Evolutionary conservation across 2,113 vertebrate species (phyloP).

Genomic region (Anser cygnoides): DNA sequence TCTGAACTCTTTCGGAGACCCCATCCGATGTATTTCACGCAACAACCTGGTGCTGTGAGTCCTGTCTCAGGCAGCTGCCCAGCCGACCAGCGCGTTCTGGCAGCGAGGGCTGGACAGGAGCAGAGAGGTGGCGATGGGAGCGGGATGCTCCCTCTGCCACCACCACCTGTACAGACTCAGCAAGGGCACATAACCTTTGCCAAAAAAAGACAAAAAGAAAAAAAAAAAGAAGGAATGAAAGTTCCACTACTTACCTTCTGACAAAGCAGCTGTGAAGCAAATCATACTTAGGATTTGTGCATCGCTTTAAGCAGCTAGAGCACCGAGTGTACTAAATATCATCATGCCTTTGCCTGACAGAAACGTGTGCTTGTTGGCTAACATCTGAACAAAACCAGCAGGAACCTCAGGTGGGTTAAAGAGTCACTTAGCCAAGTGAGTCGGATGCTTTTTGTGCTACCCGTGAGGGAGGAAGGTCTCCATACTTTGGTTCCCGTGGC

Average conservation of each 20-base stretch:
- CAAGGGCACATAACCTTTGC: neutral
- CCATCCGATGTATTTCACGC: fast-evolving
- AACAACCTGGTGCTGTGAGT: neutral
- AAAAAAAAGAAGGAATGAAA: neutral
- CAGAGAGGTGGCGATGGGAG: neutral
- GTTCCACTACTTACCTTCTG: neutral
- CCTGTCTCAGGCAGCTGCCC: neutral
- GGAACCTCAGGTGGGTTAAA: neutral
- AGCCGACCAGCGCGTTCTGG: neutral
- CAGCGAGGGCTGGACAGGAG: neutral
- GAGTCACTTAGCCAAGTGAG: neutral
- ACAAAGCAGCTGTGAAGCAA: neutral
- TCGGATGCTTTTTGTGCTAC: neutral
- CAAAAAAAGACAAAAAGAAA: neutral
- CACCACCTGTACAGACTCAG: neutral
- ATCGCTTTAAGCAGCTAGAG: neutral
- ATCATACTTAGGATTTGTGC: too few relatives aligned
- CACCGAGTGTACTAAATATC: neutral
- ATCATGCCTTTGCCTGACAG: neutral
- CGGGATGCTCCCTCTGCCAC: fast-evolving
- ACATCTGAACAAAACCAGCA: neutral
- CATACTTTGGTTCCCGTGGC: neutral
- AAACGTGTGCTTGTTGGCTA: neutral
- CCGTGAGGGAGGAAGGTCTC: neutral
- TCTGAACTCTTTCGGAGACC: neutral